Evolutionary conservation across 92 coral and sea anemone genomes (phyloP).

Genomic region (Bergia puertoricense): DNA sequence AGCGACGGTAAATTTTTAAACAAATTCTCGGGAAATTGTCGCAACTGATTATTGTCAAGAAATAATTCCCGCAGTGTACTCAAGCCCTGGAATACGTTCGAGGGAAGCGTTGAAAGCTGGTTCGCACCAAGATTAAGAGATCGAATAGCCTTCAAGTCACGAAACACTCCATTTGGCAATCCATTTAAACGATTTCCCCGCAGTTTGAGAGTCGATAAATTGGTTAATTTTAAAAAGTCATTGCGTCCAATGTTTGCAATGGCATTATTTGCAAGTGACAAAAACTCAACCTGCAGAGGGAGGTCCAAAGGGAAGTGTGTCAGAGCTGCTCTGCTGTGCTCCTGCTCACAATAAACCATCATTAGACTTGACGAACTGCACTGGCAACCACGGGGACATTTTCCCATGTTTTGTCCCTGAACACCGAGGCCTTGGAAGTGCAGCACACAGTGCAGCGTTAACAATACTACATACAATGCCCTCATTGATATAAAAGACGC

Average conservation of each 20-base stretch:
- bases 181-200: slow-evolving; percentile 69
- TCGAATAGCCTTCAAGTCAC: slow-evolving; percentile 70
- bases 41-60: slow-evolving; percentile 79
- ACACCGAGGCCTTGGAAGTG: slow-evolving; percentile 10
- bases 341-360: slow-evolving; percentile 55
- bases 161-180: slow-evolving; percentile 79
- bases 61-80: slow-evolving; percentile 69
- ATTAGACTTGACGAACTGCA: slow-evolving; percentile 24
- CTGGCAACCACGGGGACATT: slow-evolving; percentile 28
- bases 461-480: slow-evolving; percentile 36
- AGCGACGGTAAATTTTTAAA: slow-evolving; percentile 77
- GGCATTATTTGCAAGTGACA: slow-evolving; percentile 75
- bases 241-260: slow-evolving; percentile 67
- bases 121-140: slow-evolving; percentile 84
- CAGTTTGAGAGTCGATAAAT: slow-evolving; percentile 70
- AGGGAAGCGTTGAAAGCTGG: slow-evolving; percentile 73
- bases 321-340: slow-evolving; percentile 34
- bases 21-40: slow-evolving; percentile 67
- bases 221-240: slow-evolving; percentile 74
- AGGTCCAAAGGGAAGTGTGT: slow-evolving; percentile 69
- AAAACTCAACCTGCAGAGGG: slow-evolving; percentile 63
- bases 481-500: slow-evolving; percentile 46
- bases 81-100: slow-evolving; percentile 75
- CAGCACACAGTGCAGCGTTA: slow-evolving; percentile 10
- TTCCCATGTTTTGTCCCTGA: slow-evolving; percentile 18